Percentiles rank a stretch among this genome's conserved stretches.
These are phyloP conservation scores for Myiothlypis coronata DNA, from an alignment of 2,797 vertebrate genomes.

Conservation along the genomic window DNA sequence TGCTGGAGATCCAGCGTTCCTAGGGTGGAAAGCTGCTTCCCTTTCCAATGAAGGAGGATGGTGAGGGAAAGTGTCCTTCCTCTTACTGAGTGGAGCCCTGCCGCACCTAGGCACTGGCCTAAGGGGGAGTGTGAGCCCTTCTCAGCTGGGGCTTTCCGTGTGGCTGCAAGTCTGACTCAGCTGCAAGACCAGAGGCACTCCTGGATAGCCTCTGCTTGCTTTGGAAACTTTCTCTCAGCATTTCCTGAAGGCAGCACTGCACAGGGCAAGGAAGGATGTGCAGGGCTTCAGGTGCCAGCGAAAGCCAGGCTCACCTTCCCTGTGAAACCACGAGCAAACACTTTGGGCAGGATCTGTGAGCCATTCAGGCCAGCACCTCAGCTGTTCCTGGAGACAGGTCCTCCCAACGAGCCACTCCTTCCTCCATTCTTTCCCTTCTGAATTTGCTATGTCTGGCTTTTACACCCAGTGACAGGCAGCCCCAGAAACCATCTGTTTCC, in stretches of 20 bases:
- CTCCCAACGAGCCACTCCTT: background rate
- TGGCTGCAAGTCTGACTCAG: background rate
- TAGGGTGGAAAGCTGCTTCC: background rate
- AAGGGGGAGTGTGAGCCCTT: background rate
- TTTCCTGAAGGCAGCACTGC: background rate
- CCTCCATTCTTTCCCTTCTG: background rate
- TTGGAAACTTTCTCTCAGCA: background rate
- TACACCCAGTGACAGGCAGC: background rate
- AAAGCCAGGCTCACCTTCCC: background rate
- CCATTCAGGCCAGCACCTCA: fast-evolving
- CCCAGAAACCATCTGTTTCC: background rate
- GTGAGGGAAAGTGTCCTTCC: background rate
- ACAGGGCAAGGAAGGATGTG: background rate
- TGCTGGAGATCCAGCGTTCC: background rate
- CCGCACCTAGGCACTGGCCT: fast-evolving
- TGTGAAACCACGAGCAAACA: background rate
- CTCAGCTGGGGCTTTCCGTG: fast-evolving
- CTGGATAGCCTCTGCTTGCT: background rate
- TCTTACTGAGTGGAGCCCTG: background rate
- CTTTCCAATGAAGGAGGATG: background rate
- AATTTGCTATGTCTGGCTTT: background rate
- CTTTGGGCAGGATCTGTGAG: background rate
- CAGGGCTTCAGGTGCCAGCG: background rate
- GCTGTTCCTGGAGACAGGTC: background rate
- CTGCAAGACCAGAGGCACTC: background rate